These are phyloP conservation scores for Centropus unirufus DNA, from an alignment of 2,113 vertebrate species.

Conservation along the genomic window DNA sequence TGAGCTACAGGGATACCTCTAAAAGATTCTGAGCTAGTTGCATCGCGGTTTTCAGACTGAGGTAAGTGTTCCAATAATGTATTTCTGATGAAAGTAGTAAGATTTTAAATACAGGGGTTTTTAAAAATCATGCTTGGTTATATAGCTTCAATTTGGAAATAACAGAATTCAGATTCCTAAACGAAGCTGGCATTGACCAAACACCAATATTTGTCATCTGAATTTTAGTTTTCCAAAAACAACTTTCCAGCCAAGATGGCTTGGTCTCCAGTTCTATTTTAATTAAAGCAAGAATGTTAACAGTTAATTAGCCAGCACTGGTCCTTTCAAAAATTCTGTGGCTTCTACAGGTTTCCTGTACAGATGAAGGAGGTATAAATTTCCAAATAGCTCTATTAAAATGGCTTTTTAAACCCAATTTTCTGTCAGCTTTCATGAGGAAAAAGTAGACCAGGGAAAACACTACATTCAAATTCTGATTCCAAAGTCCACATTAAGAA, in stretches of 20 bases:
- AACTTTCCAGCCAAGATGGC: neutral
- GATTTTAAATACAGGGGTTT: neutral
- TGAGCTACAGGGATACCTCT: fast-evolving
- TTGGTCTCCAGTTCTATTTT: neutral
- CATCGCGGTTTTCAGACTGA: neutral
- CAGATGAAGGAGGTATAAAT: neutral
- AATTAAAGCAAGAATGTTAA: neutral
- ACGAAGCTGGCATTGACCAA: neutral
- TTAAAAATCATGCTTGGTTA: neutral
- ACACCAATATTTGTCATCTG: neutral
- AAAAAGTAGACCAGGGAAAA: neutral
- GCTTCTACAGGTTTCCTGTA: neutral
- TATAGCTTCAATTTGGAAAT: neutral
- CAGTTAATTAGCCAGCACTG: neutral
- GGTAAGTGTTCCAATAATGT: neutral
- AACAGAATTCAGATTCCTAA: neutral
- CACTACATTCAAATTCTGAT: neutral
- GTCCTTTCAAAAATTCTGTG: neutral
- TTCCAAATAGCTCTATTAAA: neutral
- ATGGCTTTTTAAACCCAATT: neutral
- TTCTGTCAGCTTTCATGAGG: neutral
- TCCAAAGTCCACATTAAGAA: neutral
- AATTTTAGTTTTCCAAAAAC: neutral
- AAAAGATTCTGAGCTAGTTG: neutral
- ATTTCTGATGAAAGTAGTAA: neutral